Base-by-base conservation (phyloP, 2,888 invertebrate species). In the Sceliomorpha sp. region DNA sequence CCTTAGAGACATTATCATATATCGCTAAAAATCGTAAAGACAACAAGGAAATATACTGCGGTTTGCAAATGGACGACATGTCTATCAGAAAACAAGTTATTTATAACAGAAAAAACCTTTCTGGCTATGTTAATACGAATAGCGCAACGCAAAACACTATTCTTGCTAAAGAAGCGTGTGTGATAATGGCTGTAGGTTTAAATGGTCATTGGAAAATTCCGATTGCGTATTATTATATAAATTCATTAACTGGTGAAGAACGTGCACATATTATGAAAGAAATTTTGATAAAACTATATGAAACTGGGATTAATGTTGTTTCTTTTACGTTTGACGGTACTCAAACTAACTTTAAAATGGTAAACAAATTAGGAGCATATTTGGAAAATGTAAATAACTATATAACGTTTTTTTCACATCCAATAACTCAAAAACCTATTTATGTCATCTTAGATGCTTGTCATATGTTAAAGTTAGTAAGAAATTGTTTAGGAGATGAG, bases 281-380 rank as follows among this genome's bases (percentile, higher is more conserved):
- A 17, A 14, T 59, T 14, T 14, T 76, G 5, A 4, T 13, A 13
- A 27, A 27, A 15, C 47, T 72, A 4, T 14, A 69, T 24, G 50
- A 63, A 3, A 47, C 55, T 12, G 51, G 45, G 2, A 31, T 70
- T 13, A n/a, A 47, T 3, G 12, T 73, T 29, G 6, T 29, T 2
- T 40, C 48, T 12, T 14, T 70, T 5, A 73, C 68, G 4, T 73
- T 73, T 29, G 64, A 70, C 50, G 73, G 58, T 6, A 37, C 48
- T 34, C 9, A 14, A 3, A 36, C 17, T 1, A 62, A 73, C 47
- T 48, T 67, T 36, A 31, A 13, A 6, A 44, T 62, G 37, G 50
- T 26, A n/a, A 48, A 50, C 13, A 3, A 24, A 1, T 32, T 73
- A 10, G 68, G 64, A 14, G 64, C 68, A 1, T 10, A 47, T 34